Percentiles rank a stretch among this genome's conserved stretches.
Conservation (phyloP, 2,888 invertebrate genomes). For the Meloe dianella region DNA sequence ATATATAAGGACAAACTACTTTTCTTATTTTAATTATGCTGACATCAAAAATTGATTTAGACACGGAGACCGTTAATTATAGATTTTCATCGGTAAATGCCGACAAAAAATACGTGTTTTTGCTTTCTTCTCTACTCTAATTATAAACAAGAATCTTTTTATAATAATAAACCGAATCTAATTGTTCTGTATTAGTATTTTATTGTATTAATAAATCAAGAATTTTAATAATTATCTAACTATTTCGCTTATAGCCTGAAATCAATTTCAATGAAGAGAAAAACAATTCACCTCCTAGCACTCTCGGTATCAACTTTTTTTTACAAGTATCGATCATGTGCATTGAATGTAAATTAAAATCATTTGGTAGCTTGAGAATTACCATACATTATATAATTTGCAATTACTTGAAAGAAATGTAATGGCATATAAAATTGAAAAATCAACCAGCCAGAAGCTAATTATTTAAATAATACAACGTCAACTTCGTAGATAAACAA, state of each 20-base stretch:
- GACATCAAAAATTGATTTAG: conserved; percentile 30
- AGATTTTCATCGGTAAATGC: conserved; percentile 16
- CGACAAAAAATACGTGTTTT: not conserved
- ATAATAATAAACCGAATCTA: not conserved
- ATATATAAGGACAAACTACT: too few relatives aligned
- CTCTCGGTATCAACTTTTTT: not conserved
- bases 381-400: conserved; percentile 29
- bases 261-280: not conserved
- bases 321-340: conserved; percentile 26
- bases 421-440: not conserved
- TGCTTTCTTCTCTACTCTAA: not conserved
- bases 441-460: not conserved
- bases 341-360: conserved; percentile 31
- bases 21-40: conserved; percentile 23
- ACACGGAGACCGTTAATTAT: conserved; percentile 19
- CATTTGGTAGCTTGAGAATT: conserved; percentile 27
- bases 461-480: conserved; percentile 3
- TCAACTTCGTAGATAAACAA: not conserved
- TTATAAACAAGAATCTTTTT: not conserved
- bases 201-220: not conserved
- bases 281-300: not conserved
- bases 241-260: not conserved
- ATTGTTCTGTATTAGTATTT: not conserved
- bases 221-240: not conserved
- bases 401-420: conserved; percentile 18